Evolutionary conservation across 2,888 invertebrate species (phyloP).

Genomic region (Parelbella ahira): DNA sequence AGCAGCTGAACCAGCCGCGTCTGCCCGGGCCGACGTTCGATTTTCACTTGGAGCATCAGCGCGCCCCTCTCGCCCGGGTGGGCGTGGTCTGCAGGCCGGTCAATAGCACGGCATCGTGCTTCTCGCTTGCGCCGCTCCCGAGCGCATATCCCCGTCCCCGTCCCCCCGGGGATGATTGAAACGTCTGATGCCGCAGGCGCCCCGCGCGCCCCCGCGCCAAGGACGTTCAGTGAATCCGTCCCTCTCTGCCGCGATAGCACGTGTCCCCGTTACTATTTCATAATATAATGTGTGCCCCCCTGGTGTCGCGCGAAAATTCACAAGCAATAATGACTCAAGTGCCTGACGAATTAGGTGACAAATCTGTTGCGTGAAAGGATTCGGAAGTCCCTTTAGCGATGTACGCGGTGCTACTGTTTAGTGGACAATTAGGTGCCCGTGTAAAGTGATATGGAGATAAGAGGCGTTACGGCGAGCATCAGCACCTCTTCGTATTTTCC

Average conservation of each 20-base stretch:
- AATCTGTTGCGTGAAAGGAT: constrained; percentile 72
- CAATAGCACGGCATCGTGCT: constrained; percentile 71
- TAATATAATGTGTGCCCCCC: constrained; percentile 78
- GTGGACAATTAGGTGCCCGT: constrained; percentile 64
- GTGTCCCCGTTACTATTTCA: constrained; percentile 77
- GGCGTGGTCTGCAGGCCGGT: constrained; percentile 78
- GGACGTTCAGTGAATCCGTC: constrained; percentile 81
- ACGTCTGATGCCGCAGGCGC: constrained; percentile 81
- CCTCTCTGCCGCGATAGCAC: constrained; percentile 80
- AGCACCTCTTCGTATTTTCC: constrained; percentile 67
- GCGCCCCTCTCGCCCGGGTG: constrained; percentile 76
- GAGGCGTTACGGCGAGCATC: constrained; percentile 56
- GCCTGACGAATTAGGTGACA: constrained; percentile 73
- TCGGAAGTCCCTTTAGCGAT: constrained; percentile 62
- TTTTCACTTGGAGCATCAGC: constrained; percentile 77
- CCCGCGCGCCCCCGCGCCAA: constrained; percentile 77
- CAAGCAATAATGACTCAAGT: constrained; percentile 78
- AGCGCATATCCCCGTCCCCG: constrained; percentile 46
- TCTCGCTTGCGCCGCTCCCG: constrained; percentile 52
- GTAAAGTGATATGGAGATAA: constrained; percentile 77
- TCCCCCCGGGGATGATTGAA: constrained; percentile 78
- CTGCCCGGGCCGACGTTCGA: constrained; percentile 78
- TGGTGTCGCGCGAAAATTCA: constrained; percentile 76
- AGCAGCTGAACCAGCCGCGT: constrained; percentile 66
- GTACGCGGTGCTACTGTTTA: constrained; percentile 55